Evolutionary conservation across 2,113 vertebrate species (phyloP).

Genomic region (Pogona vitticeps): DNA sequence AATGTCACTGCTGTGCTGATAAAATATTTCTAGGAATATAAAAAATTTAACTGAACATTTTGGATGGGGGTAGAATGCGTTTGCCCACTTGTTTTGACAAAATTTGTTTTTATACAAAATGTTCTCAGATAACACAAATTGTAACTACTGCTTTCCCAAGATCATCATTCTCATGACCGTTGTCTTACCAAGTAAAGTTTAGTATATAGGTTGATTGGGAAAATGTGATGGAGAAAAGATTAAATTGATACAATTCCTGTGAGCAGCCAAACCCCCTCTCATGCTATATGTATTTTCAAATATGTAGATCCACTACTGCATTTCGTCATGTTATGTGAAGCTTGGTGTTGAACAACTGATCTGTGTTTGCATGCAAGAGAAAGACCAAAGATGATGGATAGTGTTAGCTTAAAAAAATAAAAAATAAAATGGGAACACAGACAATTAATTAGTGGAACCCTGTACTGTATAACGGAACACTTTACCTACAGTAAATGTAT

Average conservation of each 20-base stretch:
- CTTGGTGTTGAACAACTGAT: not conserved
- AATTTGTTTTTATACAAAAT: not conserved
- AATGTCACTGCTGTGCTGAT: not conserved
- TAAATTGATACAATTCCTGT: not conserved
- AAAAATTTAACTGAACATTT: not conserved
- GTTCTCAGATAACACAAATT: not conserved
- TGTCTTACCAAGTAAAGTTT: not conserved
- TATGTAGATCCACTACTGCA: not conserved
- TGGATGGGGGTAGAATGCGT: not conserved
- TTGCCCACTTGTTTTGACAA: not conserved
- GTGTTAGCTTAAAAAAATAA: not conserved
- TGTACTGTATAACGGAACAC: not conserved
- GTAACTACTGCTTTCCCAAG: not conserved
- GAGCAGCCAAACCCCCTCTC: not conserved
- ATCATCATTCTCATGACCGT: not conserved
- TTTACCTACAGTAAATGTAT: too few relatives aligned
- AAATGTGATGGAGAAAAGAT: not conserved
- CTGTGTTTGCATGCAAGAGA: not conserved
- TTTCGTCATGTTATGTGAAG: not conserved
- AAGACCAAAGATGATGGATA: not conserved
- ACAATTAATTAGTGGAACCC: not conserved
- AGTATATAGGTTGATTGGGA: not conserved
- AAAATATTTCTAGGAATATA: not conserved
- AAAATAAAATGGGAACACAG: not conserved
- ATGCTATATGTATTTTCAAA: not conserved